These are phyloP conservation scores for Heterochromis multidens DNA, from an alignment of 2,113 vertebrate genomes.

Conservation along the genomic window DNA sequence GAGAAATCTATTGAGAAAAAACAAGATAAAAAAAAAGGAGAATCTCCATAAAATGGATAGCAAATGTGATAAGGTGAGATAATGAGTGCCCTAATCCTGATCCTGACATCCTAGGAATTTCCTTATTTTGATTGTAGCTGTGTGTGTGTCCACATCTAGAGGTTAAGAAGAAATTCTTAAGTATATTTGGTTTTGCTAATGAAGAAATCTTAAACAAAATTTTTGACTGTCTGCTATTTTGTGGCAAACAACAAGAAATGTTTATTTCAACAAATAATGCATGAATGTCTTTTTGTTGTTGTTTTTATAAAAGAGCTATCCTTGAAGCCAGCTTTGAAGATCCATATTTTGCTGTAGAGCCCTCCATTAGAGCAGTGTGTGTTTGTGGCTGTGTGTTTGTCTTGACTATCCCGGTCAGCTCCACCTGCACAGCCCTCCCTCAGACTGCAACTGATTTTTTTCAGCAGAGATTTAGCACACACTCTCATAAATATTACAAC, in stretches of 20 bases:
- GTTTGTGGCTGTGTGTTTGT: not conserved
- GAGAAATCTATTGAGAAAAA: not conserved
- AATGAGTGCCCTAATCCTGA: too few species aligned
- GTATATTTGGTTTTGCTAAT: not conserved
- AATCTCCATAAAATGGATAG: too few species aligned
- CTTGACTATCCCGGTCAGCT: not conserved
- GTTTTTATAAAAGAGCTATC: not conserved
- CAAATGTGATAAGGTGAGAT: too few species aligned
- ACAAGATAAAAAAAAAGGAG: not conserved
- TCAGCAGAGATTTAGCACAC: conserved; percentile 16
- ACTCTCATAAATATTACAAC: conserved; percentile 35
- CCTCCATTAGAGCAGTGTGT: not conserved
- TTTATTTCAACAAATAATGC: not conserved
- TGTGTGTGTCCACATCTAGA: too few species aligned
- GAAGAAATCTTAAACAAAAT: not conserved
- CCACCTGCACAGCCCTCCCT: not conserved
- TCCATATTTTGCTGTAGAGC: not conserved
- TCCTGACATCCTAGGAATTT: too few species aligned
- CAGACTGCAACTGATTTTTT: not conserved
- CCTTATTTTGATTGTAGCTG: too few species aligned
- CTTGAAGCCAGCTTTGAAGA: not conserved
- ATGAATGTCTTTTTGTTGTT: not conserved
- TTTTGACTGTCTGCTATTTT: not conserved
- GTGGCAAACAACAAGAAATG: not conserved
- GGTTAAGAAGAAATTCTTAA: not conserved